Evolutionary conservation across 2,888 invertebrate genomes (phyloP), one percentile per base, ranked within the genome.

Genomic region (Epinotia brunnichana): DNA sequence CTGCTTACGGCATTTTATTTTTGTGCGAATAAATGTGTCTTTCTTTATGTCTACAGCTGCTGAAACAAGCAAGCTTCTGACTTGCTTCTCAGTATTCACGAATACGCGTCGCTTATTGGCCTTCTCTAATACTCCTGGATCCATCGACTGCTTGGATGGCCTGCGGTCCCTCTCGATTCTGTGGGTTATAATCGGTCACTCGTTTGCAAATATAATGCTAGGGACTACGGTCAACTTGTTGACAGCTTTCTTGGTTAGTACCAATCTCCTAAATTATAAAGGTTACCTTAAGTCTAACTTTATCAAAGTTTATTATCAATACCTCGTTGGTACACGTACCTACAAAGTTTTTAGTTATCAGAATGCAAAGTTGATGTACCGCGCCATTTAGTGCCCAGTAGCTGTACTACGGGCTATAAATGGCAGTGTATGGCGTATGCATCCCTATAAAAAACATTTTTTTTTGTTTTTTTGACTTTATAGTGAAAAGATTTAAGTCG

Each of bases 91-190:
- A 11, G 41, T 75, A 2, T 76, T 72, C 39, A 72, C 72, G 39
- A 76, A 75, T 51, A 75, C 75, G 3, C 53, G 41, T 41, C 71
- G 69, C 7, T 67, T 75, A 29, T 39, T 75, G 11, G 72, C 75
- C 3, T 75, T 76, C 44, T 39, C 61, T 5, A 44, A 53, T 19
- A 35, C 54, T 17, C 70, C 70, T 10, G 69, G 66, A 1, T 64
- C 70, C n/a, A 56, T 76, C 10, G 64, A 66, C 17, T 87, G 86
- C 78, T 77, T 87, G 24, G 78, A 84, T 75, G 87, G 87, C 2
- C 78, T 87, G 5, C 77, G 84, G 69, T 76, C 81, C 13, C 76
- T 87, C 0, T 85, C 83, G 56, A 84, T 85, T 77, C 77, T 84
- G 74, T 87, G 87, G 87, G 80, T 88, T 15, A 61, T 76, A 9